Percentiles rank a stretch among this genome's conserved stretches.
These are phyloP conservation scores for Oscheius sp. DNA, from an alignment of 2,888 invertebrate genomes.

Conservation along the genomic window DNA sequence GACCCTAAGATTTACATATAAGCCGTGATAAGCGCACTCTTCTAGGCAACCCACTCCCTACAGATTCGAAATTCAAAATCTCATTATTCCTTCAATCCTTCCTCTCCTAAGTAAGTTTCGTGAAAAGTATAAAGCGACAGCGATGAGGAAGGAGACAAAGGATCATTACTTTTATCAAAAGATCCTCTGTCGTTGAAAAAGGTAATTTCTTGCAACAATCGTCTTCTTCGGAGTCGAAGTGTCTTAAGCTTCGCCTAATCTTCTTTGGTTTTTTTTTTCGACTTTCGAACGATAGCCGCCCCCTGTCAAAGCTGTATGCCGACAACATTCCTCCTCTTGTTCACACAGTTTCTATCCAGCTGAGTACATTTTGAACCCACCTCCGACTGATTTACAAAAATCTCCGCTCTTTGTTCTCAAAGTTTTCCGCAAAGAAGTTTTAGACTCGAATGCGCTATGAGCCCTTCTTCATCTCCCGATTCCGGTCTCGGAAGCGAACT, in stretches of 20 bases:
- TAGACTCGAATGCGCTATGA: conserved; percentile 3
- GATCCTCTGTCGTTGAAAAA: no score
- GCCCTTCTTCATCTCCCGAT: conserved; percentile 11
- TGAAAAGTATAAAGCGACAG: no score
- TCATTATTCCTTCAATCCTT: no score
- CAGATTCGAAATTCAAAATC: no score
- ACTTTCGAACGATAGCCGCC: background rate
- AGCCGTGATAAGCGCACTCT: background rate
- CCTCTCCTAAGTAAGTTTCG: no score
- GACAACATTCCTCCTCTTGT: background rate
- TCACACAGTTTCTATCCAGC: background rate
- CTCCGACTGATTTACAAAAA: background rate
- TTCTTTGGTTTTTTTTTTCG: conserved; percentile 1
- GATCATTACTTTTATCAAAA: no score
- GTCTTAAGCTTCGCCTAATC: no score
- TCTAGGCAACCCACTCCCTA: background rate
- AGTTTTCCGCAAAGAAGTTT: background rate
- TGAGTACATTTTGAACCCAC: background rate
- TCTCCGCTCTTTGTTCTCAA: background rate
- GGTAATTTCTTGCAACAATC: no score
- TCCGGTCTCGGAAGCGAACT: conserved; percentile 17
- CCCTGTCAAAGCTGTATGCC: background rate
- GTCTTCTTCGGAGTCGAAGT: no score
- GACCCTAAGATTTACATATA: background rate
- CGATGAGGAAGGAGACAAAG: no score